A percentile compares a stretch with the other conserved stretches of the same genome.
Conservation (phyloP, 2,888 invertebrate genomes). For the Drosophila imparisetae region DNA sequence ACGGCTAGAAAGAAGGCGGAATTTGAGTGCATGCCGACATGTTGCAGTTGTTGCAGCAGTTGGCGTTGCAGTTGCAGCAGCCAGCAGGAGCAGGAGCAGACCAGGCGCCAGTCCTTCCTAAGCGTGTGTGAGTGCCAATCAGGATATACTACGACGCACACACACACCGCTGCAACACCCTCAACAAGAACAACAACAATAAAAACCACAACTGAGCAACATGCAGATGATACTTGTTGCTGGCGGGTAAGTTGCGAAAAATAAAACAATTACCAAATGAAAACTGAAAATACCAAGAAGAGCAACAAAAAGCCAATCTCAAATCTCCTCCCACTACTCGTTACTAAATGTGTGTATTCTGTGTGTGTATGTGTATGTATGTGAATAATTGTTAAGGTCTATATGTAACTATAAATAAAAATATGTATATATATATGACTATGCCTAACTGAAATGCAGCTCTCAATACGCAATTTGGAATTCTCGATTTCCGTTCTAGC, state of each 20-base stretch:
- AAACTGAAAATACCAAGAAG: not conserved
- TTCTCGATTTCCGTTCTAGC: constrained; percentile 8
- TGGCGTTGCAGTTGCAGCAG: constrained; percentile 41
- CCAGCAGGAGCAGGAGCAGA: constrained; percentile 41
- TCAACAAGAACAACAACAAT: constrained; percentile 5
- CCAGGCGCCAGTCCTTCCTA: constrained; percentile 42
- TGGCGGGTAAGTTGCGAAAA: constrained; percentile 83
- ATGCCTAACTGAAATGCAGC: constrained; percentile 22
- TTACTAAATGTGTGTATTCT: constrained; percentile 22
- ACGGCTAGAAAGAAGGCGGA: constrained; percentile 20
- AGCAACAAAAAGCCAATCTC: not conserved
- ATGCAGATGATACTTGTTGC: constrained; percentile 85
- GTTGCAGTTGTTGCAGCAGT: constrained; percentile 37
- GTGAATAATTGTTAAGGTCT: not conserved
- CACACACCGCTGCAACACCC: constrained; percentile 4
- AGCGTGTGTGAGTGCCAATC: constrained; percentile 51
- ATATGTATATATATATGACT: constrained; percentile 12
- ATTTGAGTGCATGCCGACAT: constrained; percentile 35
- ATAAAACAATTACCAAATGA: not conserved
- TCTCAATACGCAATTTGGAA: constrained; percentile 1
- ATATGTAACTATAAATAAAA: constrained; percentile 8
- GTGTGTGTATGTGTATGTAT: constrained; percentile 5
- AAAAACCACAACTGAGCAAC: constrained; percentile 44
- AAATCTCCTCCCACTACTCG: not conserved
- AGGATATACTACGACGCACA: constrained; percentile 29